phyloP scores from a whole-genome alignment of 2,888 invertebrate species.

The Drosophila buzzatii region DNA sequence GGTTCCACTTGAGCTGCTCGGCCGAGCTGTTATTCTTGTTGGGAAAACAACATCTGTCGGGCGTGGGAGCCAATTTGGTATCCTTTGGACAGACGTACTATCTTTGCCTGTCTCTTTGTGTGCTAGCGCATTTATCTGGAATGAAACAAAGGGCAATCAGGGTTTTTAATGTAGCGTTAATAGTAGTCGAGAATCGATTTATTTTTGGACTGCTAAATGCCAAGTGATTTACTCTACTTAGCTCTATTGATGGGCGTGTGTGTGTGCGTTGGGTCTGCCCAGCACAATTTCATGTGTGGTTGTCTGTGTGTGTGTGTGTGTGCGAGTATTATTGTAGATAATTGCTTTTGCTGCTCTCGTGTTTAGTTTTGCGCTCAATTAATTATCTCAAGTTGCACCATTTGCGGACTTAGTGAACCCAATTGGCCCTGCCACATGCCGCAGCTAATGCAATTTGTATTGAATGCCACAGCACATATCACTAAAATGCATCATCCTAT shows the following conservation, averaged over 20 bases:
- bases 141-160: slow-evolving; percentile 71
- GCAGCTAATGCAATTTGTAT: slow-evolving; percentile 64
- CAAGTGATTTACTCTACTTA: slow-evolving; percentile 67
- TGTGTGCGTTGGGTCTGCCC: slow-evolving; percentile 26
- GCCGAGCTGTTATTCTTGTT: slow-evolving; percentile 35
- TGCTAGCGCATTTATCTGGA: slow-evolving; percentile 69
- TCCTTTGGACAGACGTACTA: slow-evolving; percentile 18
- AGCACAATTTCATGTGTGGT: slow-evolving; percentile 26
- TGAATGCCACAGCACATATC: slow-evolving; percentile 52
- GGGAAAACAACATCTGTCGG: slow-evolving; percentile 57
- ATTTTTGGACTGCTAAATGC: slow-evolving; percentile 72
- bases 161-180: slow-evolving; percentile 78
- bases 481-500: slow-evolving; percentile 30
- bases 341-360: slow-evolving; percentile 74
- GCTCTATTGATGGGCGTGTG: slow-evolving; percentile 16
- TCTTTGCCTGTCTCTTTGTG: slow-evolving; percentile 3
- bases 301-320: slow-evolving; percentile 25
- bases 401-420: slow-evolving; percentile 66
- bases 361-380: slow-evolving; percentile 78
- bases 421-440: slow-evolving; percentile 56
- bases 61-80: slow-evolving; percentile 30
- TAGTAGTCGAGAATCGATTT: slow-evolving; percentile 76
- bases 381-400: slow-evolving; percentile 78
- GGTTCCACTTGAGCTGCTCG: slow-evolving; percentile 10
- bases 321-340: slow-evolving; percentile 65